Base-by-base conservation (phyloP, 2,888 invertebrate genomes). In the Arrhopalites spinosus region DNA sequence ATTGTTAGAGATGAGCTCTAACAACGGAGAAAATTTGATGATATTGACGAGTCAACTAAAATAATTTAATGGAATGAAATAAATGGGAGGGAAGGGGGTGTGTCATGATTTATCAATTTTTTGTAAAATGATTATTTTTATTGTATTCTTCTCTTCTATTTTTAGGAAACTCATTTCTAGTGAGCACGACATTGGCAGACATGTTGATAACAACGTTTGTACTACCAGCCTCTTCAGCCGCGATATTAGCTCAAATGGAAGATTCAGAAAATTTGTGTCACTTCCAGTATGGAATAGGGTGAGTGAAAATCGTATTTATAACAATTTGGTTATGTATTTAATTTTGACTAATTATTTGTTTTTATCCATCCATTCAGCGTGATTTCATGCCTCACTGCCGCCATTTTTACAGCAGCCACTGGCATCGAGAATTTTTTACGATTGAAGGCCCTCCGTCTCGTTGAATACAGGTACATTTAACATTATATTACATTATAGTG, bases 111-210 rank as follows among this genome's bases (percentile, higher is more conserved):
- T 50, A 15, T 8, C n/a, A n/a, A 8, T 50, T 17, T 15, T 50
- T 50, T 50, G 50, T 50, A n/a, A 50, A 17, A 50, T 50, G 17
- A 50, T 50, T 50, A 3, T 5, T 50, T 50, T 50, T 13, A n/a
- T 50, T 50, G 50, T 50, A 17, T 50, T 5, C 15, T 50, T 50
- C 17, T 50, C 15, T 71, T 2, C 77, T 77, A 73, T 76, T 83
- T 78, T 20, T 87, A 90, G 91, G 91, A 69, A 91, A 91, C 85
- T 88, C 90, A 36, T 91, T 90, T 84, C 86, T 91, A 79, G 91
- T 90, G 78, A 91, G 90, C 86, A 88, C 91, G 29, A 92, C 92
- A 0, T 83, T 93, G 72, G 89, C 92, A 0, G 93, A 93, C 83
- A 86, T 93, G 67, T 85, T 92, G 23, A 88, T 93, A 13, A 91